Conservation (phyloP, 2,888 invertebrate genomes). For the Epiblema foenella region DNA sequence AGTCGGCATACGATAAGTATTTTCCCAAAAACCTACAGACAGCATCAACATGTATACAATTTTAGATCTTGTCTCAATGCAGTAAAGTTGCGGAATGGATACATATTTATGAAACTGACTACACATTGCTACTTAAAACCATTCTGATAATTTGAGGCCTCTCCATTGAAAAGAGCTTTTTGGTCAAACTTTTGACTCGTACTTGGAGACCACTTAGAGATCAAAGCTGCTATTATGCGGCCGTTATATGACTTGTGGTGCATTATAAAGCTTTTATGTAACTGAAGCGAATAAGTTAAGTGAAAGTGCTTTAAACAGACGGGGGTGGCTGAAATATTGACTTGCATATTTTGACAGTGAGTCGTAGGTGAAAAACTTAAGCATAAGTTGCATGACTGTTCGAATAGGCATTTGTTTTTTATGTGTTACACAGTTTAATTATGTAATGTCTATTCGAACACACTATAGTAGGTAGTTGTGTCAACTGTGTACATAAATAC, state of each 20-base stretch:
- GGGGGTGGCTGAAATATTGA: constrained; percentile 11
- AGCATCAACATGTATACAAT: not conserved
- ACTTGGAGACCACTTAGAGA: constrained; percentile 16
- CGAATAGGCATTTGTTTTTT: too few species aligned
- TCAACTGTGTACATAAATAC: too few species aligned
- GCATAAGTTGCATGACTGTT: too few species aligned
- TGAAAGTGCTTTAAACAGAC: constrained; percentile 22
- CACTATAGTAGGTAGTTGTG: too few species aligned
- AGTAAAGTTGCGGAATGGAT: too few species aligned
- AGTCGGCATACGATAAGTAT: not conserved
- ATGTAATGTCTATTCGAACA: too few species aligned
- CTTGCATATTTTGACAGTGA: not conserved
- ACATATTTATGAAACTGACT: not conserved
- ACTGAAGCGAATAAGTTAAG: constrained; percentile 29
- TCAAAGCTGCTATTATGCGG: constrained; percentile 27
- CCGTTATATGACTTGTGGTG: constrained; percentile 28
- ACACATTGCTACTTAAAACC: constrained; percentile 3
- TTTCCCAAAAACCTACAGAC: not conserved
- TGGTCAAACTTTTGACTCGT: constrained; percentile 29
- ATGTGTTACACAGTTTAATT: too few species aligned
- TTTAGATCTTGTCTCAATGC: not conserved
- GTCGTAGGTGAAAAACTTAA: not conserved
- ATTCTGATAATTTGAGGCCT: constrained; percentile 12
- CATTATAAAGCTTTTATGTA: constrained; percentile 29
- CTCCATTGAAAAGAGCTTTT: constrained; percentile 20